Conservation (phyloP, 1,140 invertebrate species). For the Whitmania pigra region DNA sequence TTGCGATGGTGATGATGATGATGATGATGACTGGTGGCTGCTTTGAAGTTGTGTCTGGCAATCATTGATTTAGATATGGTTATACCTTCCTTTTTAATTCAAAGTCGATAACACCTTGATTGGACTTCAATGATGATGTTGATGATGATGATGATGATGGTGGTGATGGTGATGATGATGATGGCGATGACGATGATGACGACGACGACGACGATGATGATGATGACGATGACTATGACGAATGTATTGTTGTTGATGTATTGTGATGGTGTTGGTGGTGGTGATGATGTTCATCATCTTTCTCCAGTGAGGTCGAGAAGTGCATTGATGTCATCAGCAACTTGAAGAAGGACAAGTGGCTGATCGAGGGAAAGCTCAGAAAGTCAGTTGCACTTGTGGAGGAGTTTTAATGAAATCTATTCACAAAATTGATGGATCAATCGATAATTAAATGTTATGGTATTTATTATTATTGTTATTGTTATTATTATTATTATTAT, state of each 20-base stretch:
- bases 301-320: constrained; percentile 43
- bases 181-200: constrained; percentile 14
- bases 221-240: not conserved
- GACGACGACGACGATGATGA: not conserved
- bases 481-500: too few relatives aligned
- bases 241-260: not conserved
- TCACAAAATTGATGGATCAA: too few relatives aligned
- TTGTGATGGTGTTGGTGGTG: constrained; percentile 1
- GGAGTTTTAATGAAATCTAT: too few relatives aligned
- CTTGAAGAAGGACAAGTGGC: constrained; percentile 45
- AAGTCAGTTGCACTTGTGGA: constrained; percentile 52
- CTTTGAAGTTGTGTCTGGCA: not conserved
- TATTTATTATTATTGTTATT: too few relatives aligned
- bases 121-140: not conserved
- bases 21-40: not conserved
- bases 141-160: constrained; percentile 3
- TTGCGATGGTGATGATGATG: not conserved
- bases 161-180: constrained; percentile 2
- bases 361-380: constrained; percentile 68
- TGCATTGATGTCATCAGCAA: constrained; percentile 45
- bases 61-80: not conserved
- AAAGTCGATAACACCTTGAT: too few relatives aligned
- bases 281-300: constrained; percentile 13
- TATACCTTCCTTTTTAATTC: not conserved
- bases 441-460: too few relatives aligned